Base-by-base conservation (phyloP, 2,888 invertebrate species). In the Uloborus plumipes region DNA sequence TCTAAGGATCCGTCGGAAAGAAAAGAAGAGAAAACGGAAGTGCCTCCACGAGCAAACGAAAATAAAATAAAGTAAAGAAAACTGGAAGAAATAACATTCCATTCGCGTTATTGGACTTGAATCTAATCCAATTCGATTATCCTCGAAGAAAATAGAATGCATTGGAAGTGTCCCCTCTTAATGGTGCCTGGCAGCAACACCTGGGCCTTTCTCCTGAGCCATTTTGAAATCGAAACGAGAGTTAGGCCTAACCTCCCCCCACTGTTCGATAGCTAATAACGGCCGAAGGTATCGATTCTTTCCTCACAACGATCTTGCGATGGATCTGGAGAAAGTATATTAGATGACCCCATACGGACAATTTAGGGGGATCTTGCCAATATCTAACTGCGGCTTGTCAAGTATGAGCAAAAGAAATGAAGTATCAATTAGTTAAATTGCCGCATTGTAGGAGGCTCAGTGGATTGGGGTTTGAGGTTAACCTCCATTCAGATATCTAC, bases 71-170 rank as follows among this genome's bases (percentile, higher is more conserved):
- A 39, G 39, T 39, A 39, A 39, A 39, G 39, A 39, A 39, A 4
- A 39, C 39, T 39, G 39, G 39, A 39, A 39, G 39, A 39, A 67
- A 72, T 72, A 61, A 53, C 79, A 79, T 79, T 72, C 72, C 79
- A 72, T 72, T 73, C 53, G 61, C 67, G 61, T 73, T 73, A 73
- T 80, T 80, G 79, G 62, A 73, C 69, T 73, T 26, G 73, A 67
- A 66, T 80, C 79, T 80, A 80, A 80, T 80, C 79, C 73, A 80
- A 80, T 80, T 80, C 79, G 79, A 80, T 61, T 73, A 73, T 80
- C 73, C 53, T 49, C 67, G 62, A 80, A 67, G 62, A 80, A 67
- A 80, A 73, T 73, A 73, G 79, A 73, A 72, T 53, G 67, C 69
- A 53, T 26, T 31, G 72, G 66, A 66, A 58, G 65, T 51, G 50